A percentile compares a stretch with the other conserved stretches of the same genome.
Conservation (phyloP, 2,797 vertebrate genomes). For the Spea hammondii region DNA sequence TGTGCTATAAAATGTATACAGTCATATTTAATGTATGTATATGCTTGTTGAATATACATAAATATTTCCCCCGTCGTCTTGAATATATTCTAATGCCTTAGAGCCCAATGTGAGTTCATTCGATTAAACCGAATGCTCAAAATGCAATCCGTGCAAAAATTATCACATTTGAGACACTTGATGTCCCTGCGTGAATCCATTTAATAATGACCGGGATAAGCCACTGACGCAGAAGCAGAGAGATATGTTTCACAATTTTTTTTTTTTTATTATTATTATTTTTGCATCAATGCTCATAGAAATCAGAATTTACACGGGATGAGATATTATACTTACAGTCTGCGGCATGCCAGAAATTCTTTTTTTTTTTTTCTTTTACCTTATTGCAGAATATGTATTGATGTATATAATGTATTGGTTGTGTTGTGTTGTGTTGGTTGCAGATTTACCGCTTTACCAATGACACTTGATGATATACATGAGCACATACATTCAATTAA, state of each 20-base stretch:
- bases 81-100: conserved; percentile 62
- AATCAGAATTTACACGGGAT: conserved; percentile 30
- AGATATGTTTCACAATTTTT: conserved; percentile 44
- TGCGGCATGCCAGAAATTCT: not conserved
- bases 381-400: no score
- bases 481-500: no score
- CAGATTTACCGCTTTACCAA: no score
- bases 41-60: not conserved
- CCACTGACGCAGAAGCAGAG: conserved; percentile 63
- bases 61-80: conserved; percentile 55
- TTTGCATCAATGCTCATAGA: conserved; percentile 25
- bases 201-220: conserved; percentile 66
- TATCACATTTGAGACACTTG: conserved; percentile 65
- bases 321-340: conserved; percentile 19
- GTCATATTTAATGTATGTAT: not conserved
- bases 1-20: no score
- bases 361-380: not conserved
- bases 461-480: no score
- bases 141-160: conserved; percentile 67
- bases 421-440: no score
- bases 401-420: no score
- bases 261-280: conserved; percentile 12
- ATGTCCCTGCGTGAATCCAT: conserved; percentile 65
- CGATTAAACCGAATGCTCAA: conserved; percentile 65
- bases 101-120: conserved; percentile 60